These are phyloP conservation scores for Acanthopleura granulata DNA, from an alignment of 2,888 invertebrate species.

Conservation along the genomic window DNA sequence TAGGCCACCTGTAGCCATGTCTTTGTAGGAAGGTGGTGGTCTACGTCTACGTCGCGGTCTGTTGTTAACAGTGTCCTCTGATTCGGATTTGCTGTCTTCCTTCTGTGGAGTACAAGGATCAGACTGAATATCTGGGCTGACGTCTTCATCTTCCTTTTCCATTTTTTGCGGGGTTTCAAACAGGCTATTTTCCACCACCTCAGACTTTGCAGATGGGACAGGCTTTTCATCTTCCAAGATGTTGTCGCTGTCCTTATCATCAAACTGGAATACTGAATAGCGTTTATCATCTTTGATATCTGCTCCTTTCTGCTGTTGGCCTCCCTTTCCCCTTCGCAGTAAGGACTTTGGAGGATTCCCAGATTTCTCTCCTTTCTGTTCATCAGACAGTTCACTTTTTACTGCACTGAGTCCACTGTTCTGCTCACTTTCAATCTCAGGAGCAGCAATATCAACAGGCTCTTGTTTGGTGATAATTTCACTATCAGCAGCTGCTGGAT, in stretches of 20 bases:
- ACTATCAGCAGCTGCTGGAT: not conserved
- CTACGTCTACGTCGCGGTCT: not conserved
- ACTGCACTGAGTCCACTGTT: not conserved
- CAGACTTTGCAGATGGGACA: not conserved
- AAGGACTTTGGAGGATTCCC: slow-evolving; percentile 17
- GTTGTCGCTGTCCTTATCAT: slow-evolving; percentile 5
- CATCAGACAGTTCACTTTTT: not conserved
- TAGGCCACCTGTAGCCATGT: not conserved
- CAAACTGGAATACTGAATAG: slow-evolving; percentile 10
- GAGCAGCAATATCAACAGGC: not conserved
- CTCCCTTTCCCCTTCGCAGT: slow-evolving; percentile 31
- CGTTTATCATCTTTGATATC: slow-evolving; percentile 16
- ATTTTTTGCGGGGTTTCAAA: not conserved
- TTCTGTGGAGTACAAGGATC: not conserved
- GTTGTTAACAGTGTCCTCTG: not conserved
- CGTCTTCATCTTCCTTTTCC: not conserved
- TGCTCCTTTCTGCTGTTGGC: slow-evolving; percentile 24
- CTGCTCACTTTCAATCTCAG: not conserved
- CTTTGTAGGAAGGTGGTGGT: not conserved
- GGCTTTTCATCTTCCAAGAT: not conserved
- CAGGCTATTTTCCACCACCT: not conserved
- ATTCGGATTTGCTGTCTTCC: slow-evolving; percentile 8
- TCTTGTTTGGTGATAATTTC: not conserved
- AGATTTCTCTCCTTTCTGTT: slow-evolving; percentile 25
- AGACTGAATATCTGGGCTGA: slow-evolving; percentile 12